phyloP scores from a whole-genome alignment of 2,888 invertebrate species.

The Apodemia mormo region DNA sequence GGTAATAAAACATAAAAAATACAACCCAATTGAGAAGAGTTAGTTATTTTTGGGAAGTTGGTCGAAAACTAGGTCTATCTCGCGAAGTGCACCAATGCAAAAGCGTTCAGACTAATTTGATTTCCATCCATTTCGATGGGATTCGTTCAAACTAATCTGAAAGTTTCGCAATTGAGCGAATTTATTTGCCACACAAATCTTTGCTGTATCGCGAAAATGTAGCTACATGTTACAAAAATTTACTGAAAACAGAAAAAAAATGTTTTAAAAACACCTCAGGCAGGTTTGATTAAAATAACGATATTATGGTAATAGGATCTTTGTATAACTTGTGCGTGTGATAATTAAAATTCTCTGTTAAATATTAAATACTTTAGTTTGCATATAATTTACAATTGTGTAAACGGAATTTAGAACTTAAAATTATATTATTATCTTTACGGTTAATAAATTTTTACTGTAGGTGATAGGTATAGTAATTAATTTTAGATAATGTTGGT shows the following conservation, averaged over 20 bases:
- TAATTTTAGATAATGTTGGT: conserved; percentile 5
- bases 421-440: conserved; percentile 29
- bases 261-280: neutral
- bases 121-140: too few relatives aligned
- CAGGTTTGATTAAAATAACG: neutral
- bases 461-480: neutral
- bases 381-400: conserved; percentile 17
- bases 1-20: too few relatives aligned
- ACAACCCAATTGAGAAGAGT: too few relatives aligned
- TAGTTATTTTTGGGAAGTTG: too few relatives aligned
- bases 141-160: too few relatives aligned
- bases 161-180: too few relatives aligned
- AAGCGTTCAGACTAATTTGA: too few relatives aligned
- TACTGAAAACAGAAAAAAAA: neutral
- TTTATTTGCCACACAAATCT: too few relatives aligned
- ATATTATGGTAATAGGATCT: conserved; percentile 7
- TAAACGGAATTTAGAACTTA: conserved; percentile 20
- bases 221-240: neutral
- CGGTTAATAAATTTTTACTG: conserved; percentile 27
- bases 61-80: too few relatives aligned
- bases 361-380: neutral
- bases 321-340: neutral
- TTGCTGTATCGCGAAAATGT: too few relatives aligned
- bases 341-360: conserved; percentile 9
- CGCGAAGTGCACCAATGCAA: too few relatives aligned